Base-by-base conservation (phyloP, 2,113 vertebrate genomes). In the Phoenicopterus ruber region DNA sequence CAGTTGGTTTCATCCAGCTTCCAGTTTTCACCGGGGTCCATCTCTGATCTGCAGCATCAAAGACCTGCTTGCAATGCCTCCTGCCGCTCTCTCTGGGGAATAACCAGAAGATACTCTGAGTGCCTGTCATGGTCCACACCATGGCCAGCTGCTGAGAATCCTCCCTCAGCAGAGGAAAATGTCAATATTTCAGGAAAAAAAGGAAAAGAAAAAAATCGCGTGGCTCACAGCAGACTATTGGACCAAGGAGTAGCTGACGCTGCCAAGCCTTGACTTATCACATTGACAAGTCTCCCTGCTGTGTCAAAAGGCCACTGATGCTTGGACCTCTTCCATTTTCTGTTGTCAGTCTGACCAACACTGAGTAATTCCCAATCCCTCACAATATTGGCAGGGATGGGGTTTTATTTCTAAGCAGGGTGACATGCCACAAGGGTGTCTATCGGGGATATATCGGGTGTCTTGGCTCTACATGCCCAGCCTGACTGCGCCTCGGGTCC, bases 11-110 rank as follows among this genome's bases (percentile, higher is more conserved):
- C 98, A 73, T 98, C 98, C 94, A 98, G 96, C 81, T 97, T 96
- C 98, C 98, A 98, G 78, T 93, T 97, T 90, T 98, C 98, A 95
- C 63, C 80, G 69, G 97, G 94, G 50, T 98, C 98, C 98, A 98
- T 98, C 78, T 80, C 97, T 96, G 94, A 69, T 79, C 52, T 36
- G 13, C 72, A 94, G 93, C 89, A 93, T 92, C 96, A 91, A 95
- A 97, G 78, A 87, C 88, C 91, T 94, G 84, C 81, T 92, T 46
- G 58, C 81, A 95, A 87, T 57, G 70, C 54, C 46, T 93, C 91
- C 52, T 79, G 87, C 55, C 6, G 57, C 54, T 92, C 71, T 82
- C 73, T 95, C 94, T 94, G 69, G 74, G 85, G 86, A 94, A 94
- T 82, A 96, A 97, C 78, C 74, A 95, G 80, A 97, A 97, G 65